Evolutionary conservation across 2,113 vertebrate species (phyloP), one percentile per base, ranked within the genome.

Genomic region (Suncus etruscus): DNA sequence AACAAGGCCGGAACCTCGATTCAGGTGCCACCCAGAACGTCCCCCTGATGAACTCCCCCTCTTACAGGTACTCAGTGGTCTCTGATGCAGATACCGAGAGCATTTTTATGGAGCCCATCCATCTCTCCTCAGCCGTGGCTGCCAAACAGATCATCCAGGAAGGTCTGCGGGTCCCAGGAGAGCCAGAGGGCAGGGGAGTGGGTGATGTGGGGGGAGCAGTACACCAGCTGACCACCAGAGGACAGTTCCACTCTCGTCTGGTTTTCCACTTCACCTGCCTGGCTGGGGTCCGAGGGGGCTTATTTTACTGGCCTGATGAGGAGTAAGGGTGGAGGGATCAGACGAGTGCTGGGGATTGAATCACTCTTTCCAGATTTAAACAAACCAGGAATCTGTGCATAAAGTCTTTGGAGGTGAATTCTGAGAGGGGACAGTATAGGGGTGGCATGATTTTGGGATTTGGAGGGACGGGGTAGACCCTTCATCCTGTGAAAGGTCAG

Each of bases 21-120:
- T 31, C 54, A 4, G 16, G 3, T 1, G 8, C 31, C 25, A 8
- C 12, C 3, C 39, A 6, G 47, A 25, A 11, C 68, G 3, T 0
- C 11, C 85, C 81, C 51, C 65, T 25, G 1, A 1, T 1, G 0
- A 9, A 6, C 8, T 0, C 8, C 22, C 63, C 15, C 81, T n/a
- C 70, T 86, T 97, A 95, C 96, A 99, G 99, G 95, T 99, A 97
- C 89, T 99, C 99, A 0, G 4, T 97, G 92, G 94, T 99, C 89
- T 99, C 99, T 0, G 98, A 99, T 0, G 97, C 99, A 0, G 98
- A 99, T 0, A 98, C 99, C 0, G 98, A 98, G 68, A 99, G 99
- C 95, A 99, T 99, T 94, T 98, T 99, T 96, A 99, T 99, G 99
- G 99, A 99, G 51, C 99, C 99, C 81, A 99, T 99, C 87, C 99